These are phyloP conservation scores for Leptopilina clavipes DNA, from an alignment of 1,140 invertebrate species.

Conservation along the genomic window DNA sequence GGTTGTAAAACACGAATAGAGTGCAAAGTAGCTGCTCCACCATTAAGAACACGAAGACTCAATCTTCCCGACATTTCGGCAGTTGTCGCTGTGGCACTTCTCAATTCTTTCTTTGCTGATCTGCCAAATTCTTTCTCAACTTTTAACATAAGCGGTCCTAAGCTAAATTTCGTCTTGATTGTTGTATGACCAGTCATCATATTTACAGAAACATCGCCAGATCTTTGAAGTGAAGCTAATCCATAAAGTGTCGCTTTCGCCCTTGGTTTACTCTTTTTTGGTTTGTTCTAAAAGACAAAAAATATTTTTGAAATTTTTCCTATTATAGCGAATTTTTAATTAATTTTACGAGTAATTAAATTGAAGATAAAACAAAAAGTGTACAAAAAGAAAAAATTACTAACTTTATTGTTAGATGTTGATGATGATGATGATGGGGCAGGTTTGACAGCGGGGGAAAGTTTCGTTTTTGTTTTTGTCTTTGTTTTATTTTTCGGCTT, in stretches of 20 bases:
- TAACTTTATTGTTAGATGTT: slow-evolving; percentile 51
- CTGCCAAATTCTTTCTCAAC: slow-evolving; percentile 90
- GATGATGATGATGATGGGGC: slow-evolving; percentile 51
- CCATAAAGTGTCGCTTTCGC: slow-evolving; percentile 87
- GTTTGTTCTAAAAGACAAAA: slow-evolving; percentile 37
- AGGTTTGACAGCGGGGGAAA: slow-evolving; percentile 39
- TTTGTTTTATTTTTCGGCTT: slow-evolving; percentile 72
- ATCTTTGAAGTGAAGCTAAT: slow-evolving; percentile 82
- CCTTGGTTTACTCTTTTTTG: slow-evolving; percentile 75
- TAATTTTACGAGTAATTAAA: too few species aligned
- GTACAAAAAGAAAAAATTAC: slow-evolving; percentile 30
- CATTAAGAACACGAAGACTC: slow-evolving; percentile 84
- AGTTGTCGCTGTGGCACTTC: slow-evolving; percentile 88
- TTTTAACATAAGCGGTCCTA: slow-evolving; percentile 85
- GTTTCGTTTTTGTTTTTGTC: slow-evolving; percentile 66
- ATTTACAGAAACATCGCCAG: slow-evolving; percentile 86
- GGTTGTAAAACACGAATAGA: slow-evolving; percentile 89
- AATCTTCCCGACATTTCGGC: slow-evolving; percentile 88
- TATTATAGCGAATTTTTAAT: too few species aligned
- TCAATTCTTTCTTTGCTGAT: slow-evolving; percentile 83
- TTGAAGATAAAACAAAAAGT: neutral
- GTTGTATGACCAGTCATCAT: slow-evolving; percentile 86
- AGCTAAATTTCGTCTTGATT: slow-evolving; percentile 85
- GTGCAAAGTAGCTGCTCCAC: slow-evolving; percentile 85
- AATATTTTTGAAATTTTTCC: too few species aligned